Percentiles rank a stretch among this genome's conserved stretches.
Conservation (phyloP, 2,113 vertebrate genomes). For the Nibea coibor region DNA sequence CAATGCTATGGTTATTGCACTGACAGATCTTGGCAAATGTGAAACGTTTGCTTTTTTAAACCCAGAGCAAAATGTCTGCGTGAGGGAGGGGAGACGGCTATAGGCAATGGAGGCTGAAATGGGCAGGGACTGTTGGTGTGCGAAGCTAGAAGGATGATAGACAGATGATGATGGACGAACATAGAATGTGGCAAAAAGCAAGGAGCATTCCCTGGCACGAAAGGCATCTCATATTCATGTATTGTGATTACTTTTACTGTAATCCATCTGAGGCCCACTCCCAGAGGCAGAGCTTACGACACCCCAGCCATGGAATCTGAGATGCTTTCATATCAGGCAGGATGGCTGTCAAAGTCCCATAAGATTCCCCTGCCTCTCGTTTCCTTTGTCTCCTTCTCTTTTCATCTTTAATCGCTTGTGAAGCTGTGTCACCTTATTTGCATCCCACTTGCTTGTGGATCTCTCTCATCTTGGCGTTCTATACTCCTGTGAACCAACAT, state of each 20-base stretch:
- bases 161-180: constrained; percentile 69
- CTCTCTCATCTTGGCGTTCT: constrained; percentile 55
- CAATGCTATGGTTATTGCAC: constrained; percentile 1
- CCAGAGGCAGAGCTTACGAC: constrained; percentile 71
- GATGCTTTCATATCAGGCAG: constrained; percentile 73
- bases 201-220: constrained; percentile 35
- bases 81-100: constrained; percentile 5
- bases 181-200: constrained; percentile 64
- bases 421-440: constrained; percentile 75
- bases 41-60: constrained; percentile 4
- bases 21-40: constrained; percentile 3
- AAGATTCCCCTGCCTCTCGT: constrained; percentile 60
- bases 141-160: constrained; percentile 51
- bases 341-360: constrained; percentile 73
- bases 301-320: constrained; percentile 69
- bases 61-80: not conserved
- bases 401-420: constrained; percentile 78
- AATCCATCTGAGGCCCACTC: constrained; percentile 71
- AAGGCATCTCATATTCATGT: constrained; percentile 74
- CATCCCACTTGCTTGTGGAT: constrained; percentile 70
- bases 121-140: constrained; percentile 13
- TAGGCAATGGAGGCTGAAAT: constrained; percentile 26
- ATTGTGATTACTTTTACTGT: constrained; percentile 74
- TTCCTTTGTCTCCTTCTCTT: constrained; percentile 69
- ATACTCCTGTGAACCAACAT: constrained; percentile 47